Evolutionary conservation across 1,140 invertebrate genomes (phyloP).

Genomic region (Formica selysi): DNA sequence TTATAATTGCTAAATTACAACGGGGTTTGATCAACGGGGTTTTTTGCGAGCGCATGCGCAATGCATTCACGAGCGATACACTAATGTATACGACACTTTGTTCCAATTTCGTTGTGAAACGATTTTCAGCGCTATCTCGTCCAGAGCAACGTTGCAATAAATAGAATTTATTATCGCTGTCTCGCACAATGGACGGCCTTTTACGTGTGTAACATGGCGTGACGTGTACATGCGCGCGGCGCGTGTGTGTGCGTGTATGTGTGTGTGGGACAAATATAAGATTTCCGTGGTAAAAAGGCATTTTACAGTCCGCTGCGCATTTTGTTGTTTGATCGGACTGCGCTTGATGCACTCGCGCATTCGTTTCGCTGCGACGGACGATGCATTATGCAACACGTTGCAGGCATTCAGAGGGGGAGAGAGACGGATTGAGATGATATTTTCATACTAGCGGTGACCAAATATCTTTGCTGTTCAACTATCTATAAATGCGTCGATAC

Average conservation of each 20-base stretch:
- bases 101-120: slow-evolving; percentile 41
- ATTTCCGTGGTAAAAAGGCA: slow-evolving; percentile 25
- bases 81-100: slow-evolving; percentile 37
- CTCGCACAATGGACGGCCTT: slow-evolving; percentile 12
- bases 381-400: slow-evolving; percentile 60
- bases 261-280: slow-evolving; percentile 34
- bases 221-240: background rate
- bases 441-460: slow-evolving; percentile 40
- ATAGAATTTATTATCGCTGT: slow-evolving; percentile 56
- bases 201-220: background rate
- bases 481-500: background rate
- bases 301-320: slow-evolving; percentile 23
- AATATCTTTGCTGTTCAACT: background rate
- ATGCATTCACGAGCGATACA: background rate
- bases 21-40: background rate
- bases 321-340: slow-evolving; percentile 38
- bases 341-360: slow-evolving; percentile 11
- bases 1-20: slow-evolving; percentile 15
- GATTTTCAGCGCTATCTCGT: slow-evolving; percentile 43
- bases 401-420: background rate
- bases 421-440: slow-evolving; percentile 33
- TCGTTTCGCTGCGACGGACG: slow-evolving; percentile 23
- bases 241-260: background rate
- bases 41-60: background rate
- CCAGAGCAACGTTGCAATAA: slow-evolving; percentile 24